A percentile compares a stretch with the other conserved stretches of the same genome.
phyloP scores from a whole-genome alignment of 1,140 invertebrate species.

The Lucilia cuprina region DNA sequence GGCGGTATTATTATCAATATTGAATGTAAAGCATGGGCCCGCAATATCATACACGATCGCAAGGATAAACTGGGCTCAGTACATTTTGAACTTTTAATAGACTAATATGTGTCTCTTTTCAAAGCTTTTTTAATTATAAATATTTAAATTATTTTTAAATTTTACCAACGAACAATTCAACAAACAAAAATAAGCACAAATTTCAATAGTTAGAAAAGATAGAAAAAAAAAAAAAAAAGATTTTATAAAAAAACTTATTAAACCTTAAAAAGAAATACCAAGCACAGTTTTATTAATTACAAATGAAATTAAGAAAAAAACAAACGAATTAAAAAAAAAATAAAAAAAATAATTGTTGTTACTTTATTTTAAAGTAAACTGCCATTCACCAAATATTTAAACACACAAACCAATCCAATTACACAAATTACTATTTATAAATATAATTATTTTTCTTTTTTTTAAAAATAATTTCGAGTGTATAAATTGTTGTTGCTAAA shows the following conservation, averaged over 20 bases:
- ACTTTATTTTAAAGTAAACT: constrained; percentile 28
- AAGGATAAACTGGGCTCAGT: constrained; percentile 83
- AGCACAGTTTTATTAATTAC: neutral
- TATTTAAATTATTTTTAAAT: constrained; percentile 13
- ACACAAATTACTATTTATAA: constrained; percentile 1
- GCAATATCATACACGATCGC: constrained; percentile 82
- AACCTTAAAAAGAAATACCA: neutral
- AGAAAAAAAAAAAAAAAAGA: no score
- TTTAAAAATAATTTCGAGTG: neutral
- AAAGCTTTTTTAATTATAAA: constrained; percentile 25
- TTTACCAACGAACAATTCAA: constrained; percentile 20
- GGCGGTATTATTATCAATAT: constrained; percentile 87
- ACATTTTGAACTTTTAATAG: constrained; percentile 88
- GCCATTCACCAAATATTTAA: constrained; percentile 30
- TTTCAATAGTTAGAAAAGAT: neutral
- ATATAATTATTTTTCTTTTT: neutral
- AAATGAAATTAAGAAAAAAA: neutral
- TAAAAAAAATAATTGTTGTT: constrained; percentile 5
- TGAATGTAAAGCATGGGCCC: constrained; percentile 90
- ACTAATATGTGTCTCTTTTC: constrained; percentile 66
- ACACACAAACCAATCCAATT: constrained; percentile 4
- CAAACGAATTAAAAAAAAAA: neutral
- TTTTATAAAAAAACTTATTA: no score
- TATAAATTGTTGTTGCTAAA: constrained; percentile 8
- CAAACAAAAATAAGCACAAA: neutral